Evolutionary conservation across 1,140 invertebrate genomes (phyloP).

Genomic region (Drosophila repletoides): DNA sequence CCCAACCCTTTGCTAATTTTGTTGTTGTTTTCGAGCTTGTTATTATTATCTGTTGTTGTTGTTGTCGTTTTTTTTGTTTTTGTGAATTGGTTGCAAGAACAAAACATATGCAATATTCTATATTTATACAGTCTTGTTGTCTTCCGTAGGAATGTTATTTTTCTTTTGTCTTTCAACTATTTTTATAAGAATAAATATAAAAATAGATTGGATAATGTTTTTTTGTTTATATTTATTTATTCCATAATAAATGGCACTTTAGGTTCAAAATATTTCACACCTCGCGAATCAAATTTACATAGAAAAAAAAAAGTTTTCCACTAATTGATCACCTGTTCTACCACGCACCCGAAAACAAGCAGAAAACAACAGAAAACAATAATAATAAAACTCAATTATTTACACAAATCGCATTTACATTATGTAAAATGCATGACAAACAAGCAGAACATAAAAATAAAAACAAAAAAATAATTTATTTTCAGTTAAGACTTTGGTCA

Average conservation of each 20-base stretch:
- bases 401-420: conserved; percentile 43
- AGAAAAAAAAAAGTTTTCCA: neutral
- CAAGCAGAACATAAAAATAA: conserved; percentile 9
- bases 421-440: conserved; percentile 66
- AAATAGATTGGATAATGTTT: too few relatives aligned
- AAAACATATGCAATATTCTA: too few relatives aligned
- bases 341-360: conserved; percentile 5
- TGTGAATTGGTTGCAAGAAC: conserved; percentile 15
- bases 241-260: neutral
- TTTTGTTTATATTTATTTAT: too few relatives aligned
- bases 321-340: neutral
- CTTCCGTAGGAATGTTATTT: neutral
- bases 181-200: too few relatives aligned
- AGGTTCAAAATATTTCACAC: neutral
- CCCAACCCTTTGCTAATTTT: neutral
- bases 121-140: conserved; percentile 42
- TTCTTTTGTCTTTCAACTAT: too few relatives aligned
- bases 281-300: neutral
- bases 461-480: conserved; percentile 45
- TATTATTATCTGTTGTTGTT: conserved; percentile 28
- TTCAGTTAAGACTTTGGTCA: conserved; percentile 10
- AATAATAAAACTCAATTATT: conserved; percentile 35
- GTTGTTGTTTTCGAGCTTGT: conserved; percentile 1
- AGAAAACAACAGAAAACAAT: conserved; percentile 14
- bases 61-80: neutral